A percentile compares a stretch with the other conserved stretches of the same genome.
These are phyloP conservation scores for Rapana venosa DNA, from an alignment of 2,888 invertebrate genomes.

Conservation along the genomic window DNA sequence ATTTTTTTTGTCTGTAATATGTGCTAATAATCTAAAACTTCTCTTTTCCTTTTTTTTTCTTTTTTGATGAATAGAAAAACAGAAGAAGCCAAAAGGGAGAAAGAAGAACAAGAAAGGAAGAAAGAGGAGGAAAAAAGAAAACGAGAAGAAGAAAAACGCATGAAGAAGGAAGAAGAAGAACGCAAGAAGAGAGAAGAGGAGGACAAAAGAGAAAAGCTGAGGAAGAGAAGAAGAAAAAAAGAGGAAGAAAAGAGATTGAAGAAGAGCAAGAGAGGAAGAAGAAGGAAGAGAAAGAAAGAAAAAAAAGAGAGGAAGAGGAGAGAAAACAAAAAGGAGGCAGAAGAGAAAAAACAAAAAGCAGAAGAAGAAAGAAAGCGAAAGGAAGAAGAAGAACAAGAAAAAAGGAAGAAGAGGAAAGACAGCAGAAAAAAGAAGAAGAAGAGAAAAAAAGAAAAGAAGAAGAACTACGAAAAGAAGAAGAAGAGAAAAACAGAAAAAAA, in stretches of 20 bases:
- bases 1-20: not conserved
- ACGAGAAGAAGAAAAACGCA: constrained; percentile 48
- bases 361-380: not conserved
- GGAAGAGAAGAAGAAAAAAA: not conserved
- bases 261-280: not conserved
- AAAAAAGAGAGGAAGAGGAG: not conserved
- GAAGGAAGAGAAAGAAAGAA: not conserved
- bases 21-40: not conserved
- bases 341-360: not conserved
- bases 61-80: not conserved
- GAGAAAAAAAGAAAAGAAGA: not conserved
- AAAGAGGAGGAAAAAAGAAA: constrained; percentile 4
- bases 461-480: not conserved
- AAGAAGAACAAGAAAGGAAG: constrained; percentile 28
- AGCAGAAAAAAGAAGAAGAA: not conserved
- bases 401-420: not conserved
- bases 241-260: not conserved
- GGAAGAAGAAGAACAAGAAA: not conserved
- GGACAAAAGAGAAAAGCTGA: not conserved
- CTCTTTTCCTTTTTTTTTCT: not conserved
- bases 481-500: not conserved
- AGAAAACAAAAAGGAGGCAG: not conserved
- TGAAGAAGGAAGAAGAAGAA: constrained; percentile 45
- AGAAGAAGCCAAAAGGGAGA: constrained; percentile 42
- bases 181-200: not conserved